A percentile compares a stretch with the other conserved stretches of the same genome.
phyloP scores from a whole-genome alignment of 2,888 invertebrate species.

The Pardosa pseudoannulata region DNA sequence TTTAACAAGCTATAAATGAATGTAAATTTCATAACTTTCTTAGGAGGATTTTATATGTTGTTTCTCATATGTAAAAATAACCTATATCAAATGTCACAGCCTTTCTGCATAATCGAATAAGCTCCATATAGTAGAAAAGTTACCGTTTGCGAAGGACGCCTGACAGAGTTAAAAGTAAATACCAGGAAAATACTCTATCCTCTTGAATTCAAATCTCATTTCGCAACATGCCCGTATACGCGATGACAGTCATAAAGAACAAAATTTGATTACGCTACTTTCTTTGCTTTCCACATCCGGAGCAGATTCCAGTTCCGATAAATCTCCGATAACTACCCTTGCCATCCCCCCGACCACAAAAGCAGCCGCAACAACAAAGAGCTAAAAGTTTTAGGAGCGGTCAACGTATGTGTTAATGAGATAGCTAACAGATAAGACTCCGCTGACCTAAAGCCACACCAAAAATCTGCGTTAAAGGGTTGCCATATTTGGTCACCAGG shows the following conservation, averaged over 20 bases:
- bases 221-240: background rate
- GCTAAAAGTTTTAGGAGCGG: slow-evolving; percentile 71
- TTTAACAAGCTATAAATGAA: too few relatives aligned
- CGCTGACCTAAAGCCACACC: slow-evolving; percentile 43
- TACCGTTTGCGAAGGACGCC: background rate
- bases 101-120: too few relatives aligned
- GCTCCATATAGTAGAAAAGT: too few relatives aligned
- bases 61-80: too few relatives aligned
- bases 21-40: too few relatives aligned
- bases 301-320: slow-evolving; percentile 50
- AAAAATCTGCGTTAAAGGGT: background rate
- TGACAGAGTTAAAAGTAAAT: background rate
- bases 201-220: background rate
- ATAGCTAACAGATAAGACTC: slow-evolving; percentile 69
- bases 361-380: slow-evolving; percentile 63
- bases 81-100: too few relatives aligned
- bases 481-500: slow-evolving; percentile 41
- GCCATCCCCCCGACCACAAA: slow-evolving; percentile 55
- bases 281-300: slow-evolving; percentile 16
- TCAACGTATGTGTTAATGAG: slow-evolving; percentile 70
- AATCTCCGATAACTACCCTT: slow-evolving; percentile 63
- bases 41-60: too few relatives aligned
- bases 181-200: background rate
- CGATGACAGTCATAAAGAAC: slow-evolving; percentile 48
- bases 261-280: slow-evolving; percentile 32